Evolutionary conservation across 2,797 vertebrate genomes (phyloP).

Genomic region (Moxostoma hubbsi): DNA sequence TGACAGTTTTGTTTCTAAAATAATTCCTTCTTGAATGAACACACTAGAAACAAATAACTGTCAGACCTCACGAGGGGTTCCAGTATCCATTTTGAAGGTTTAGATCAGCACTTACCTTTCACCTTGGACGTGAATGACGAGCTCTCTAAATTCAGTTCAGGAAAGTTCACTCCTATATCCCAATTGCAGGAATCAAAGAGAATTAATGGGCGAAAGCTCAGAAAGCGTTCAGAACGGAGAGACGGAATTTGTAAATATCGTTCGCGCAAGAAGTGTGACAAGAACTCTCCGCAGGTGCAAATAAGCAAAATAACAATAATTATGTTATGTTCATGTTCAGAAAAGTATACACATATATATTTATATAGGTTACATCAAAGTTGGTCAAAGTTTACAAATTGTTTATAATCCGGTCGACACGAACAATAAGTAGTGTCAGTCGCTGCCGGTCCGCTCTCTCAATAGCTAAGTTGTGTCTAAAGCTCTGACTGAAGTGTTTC

Average conservation of each 20-base stretch:
- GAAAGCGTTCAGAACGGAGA: conserved; percentile 15
- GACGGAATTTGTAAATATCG: conserved; percentile 36
- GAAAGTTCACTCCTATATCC: conserved; percentile 18
- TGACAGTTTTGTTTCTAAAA: not conserved
- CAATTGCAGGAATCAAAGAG: not conserved
- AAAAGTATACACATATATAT: not conserved
- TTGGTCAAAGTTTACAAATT: conserved; percentile 14
- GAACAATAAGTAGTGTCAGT: conserved; percentile 65
- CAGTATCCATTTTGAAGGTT: not conserved
- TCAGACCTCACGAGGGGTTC: not conserved
- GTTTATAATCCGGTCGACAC: conserved; percentile 7
- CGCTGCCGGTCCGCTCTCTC: conserved; percentile 64
- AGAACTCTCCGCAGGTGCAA: conserved; percentile 7
- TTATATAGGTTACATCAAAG: not conserved
- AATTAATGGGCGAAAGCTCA: conserved; percentile 3
- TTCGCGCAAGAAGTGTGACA: conserved; percentile 20
- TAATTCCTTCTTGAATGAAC: not conserved
- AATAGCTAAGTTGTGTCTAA: conserved; percentile 43
- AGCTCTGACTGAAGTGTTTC: conserved; percentile 65
- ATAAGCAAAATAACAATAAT: not conserved
- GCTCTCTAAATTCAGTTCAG: not conserved
- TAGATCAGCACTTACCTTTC: conserved; percentile 45
- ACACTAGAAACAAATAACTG: not conserved
- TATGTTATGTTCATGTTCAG: no score
- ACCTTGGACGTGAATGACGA: conserved; percentile 10